phyloP scores from a whole-genome alignment of 2,113 vertebrate genomes.

The Pogona vitticeps region DNA sequence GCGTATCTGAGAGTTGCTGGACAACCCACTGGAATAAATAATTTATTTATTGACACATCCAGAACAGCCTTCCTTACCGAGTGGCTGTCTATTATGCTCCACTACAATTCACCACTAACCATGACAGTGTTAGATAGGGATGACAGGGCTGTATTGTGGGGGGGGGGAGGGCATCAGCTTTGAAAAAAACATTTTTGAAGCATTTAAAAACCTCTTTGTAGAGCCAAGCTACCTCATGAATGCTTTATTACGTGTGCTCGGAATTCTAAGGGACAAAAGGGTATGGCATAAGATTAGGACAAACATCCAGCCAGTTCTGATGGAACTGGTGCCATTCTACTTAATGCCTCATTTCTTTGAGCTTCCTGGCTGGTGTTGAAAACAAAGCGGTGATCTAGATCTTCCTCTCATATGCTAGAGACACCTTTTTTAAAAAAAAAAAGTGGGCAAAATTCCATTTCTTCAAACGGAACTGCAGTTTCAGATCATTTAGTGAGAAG shows the following conservation, averaged over 20 bases:
- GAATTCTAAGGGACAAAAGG: background rate
- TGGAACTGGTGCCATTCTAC: background rate
- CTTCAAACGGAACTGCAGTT: conserved; percentile 50
- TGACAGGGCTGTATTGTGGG: background rate
- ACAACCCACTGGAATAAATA: background rate
- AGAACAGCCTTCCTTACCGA: too few species aligned
- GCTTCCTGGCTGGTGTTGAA: background rate
- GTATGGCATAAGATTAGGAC: too few species aligned
- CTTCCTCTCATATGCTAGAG: conserved; percentile 38
- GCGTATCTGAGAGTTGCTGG: background rate
- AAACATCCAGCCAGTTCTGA: background rate
- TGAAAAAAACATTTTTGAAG: background rate
- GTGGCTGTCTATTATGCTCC: too few species aligned
- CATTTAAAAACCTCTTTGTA: background rate
- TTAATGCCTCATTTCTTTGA: background rate
- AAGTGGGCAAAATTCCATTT: conserved; percentile 54
- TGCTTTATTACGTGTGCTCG: background rate
- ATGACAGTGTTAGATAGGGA: background rate
- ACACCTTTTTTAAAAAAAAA: background rate
- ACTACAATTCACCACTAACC: background rate
- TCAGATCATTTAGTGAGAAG: conserved; percentile 54
- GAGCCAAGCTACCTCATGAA: background rate
- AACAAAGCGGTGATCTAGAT: conserved; percentile 46
- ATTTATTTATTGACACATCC: background rate
- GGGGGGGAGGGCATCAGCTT: too few species aligned